These are phyloP conservation scores for Garra rufa DNA, from an alignment of 2,113 vertebrate genomes.

Conservation along the genomic window DNA sequence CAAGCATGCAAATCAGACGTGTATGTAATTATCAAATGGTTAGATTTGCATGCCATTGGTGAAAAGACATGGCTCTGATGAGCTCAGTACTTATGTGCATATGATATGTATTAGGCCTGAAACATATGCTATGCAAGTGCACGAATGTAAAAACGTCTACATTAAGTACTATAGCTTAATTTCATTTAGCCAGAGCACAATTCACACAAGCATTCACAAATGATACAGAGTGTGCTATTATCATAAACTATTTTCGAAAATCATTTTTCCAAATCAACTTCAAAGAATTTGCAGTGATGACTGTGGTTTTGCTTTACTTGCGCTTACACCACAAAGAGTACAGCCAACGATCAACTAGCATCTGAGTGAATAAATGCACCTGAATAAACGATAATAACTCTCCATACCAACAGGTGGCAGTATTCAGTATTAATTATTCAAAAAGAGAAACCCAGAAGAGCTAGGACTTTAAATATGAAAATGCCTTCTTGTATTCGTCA, in stretches of 20 bases:
- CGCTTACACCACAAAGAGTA: not conserved
- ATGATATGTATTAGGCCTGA: not conserved
- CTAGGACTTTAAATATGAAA: not conserved
- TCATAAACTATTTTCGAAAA: not conserved
- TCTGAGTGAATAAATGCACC: no score
- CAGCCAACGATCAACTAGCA: not conserved
- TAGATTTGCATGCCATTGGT: slow-evolving; percentile 8
- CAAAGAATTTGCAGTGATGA: not conserved
- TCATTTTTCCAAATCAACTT: not conserved
- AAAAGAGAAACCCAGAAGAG: not conserved
- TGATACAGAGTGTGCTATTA: not conserved
- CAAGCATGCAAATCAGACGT: slow-evolving; percentile 1
- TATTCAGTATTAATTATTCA: not conserved
- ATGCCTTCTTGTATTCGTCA: not conserved
- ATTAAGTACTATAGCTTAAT: not conserved
- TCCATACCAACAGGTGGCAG: not conserved
- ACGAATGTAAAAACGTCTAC: not conserved
- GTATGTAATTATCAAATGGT: slow-evolving; percentile 6
- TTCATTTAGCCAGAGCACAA: not conserved
- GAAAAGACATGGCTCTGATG: not conserved
- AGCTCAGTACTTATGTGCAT: not conserved
- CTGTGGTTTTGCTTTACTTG: not conserved
- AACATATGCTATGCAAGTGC: not conserved
- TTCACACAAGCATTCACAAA: not conserved
- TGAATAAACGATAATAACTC: not conserved